These are phyloP conservation scores for Athrips mouffetella DNA, from an alignment of 2,888 invertebrate species.

Conservation along the genomic window DNA sequence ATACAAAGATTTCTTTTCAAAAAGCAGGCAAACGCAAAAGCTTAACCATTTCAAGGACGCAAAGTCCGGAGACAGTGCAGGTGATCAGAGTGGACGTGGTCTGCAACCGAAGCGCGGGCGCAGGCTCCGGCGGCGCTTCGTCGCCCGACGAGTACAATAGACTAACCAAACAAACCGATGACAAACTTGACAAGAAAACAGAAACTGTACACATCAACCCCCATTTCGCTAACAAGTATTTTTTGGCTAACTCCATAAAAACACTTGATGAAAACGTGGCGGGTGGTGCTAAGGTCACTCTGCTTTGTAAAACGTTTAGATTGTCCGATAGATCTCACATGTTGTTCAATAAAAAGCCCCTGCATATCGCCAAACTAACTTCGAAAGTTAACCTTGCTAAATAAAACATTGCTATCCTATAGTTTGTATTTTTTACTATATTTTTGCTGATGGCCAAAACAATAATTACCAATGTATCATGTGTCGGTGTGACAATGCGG, in stretches of 20 bases:
- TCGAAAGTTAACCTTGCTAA: not conserved
- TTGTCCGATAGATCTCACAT: constrained; percentile 48
- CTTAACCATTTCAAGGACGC: constrained; percentile 63
- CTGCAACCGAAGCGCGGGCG: constrained; percentile 48
- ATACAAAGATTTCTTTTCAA: constrained; percentile 53
- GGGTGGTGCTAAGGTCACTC: constrained; percentile 64
- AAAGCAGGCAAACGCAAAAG: constrained; percentile 62
- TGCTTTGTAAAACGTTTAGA: constrained; percentile 68
- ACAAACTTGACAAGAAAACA: constrained; percentile 27
- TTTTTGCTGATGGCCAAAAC: not conserved
- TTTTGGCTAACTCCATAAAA: constrained; percentile 61
- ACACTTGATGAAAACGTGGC: constrained; percentile 58
- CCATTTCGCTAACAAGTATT: constrained; percentile 56
- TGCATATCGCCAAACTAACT: constrained; percentile 4
- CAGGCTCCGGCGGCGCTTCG: constrained; percentile 26
- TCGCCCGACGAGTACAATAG: constrained; percentile 34
- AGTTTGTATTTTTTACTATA: constrained; percentile 2
- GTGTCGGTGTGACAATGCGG: constrained; percentile 34
- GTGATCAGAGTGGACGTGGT: constrained; percentile 73
- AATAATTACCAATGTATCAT: constrained; percentile 19
- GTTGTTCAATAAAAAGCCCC: constrained; percentile 16
- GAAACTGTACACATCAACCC: constrained; percentile 37
- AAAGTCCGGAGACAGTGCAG: constrained; percentile 70
- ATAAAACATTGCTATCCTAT: not conserved
- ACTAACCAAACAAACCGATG: constrained; percentile 18